phyloP scores from a whole-genome alignment of 2,888 invertebrate species.

The Lasioglossum leucozonium region DNA sequence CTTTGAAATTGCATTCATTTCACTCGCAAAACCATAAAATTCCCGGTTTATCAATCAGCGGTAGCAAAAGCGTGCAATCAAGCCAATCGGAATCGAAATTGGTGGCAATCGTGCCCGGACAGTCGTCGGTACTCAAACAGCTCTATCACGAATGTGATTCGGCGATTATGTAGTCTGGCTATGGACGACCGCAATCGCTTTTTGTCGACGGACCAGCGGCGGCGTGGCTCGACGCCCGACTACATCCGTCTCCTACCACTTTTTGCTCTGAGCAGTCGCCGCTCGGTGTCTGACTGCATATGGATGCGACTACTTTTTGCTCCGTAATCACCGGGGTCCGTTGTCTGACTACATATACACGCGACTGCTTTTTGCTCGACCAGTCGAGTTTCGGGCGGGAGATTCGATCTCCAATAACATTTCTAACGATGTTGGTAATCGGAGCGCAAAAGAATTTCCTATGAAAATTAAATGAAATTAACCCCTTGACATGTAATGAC shows the following conservation, averaged over 20 bases:
- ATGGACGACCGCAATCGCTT: neutral
- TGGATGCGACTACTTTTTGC: neutral
- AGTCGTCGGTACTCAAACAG: neutral
- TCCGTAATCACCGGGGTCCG: neutral
- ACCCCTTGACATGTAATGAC: no score
- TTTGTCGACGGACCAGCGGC: neutral
- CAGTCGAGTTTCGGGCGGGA: neutral
- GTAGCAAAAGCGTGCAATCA: neutral
- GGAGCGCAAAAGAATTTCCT: no score
- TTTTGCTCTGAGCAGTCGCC: neutral
- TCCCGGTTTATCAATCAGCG: neutral
- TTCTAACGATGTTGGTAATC: neutral
- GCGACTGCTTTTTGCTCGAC: neutral
- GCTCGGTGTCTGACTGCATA: neutral
- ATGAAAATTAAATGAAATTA: no score
- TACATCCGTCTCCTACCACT: neutral
- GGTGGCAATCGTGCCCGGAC: neutral
- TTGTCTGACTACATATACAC: neutral
- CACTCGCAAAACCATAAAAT: neutral
- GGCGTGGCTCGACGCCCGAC: neutral
- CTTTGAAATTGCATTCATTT: neutral
- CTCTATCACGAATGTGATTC: neutral
- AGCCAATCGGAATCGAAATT: neutral
- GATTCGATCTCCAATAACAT: neutral
- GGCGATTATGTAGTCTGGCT: neutral